Base-by-base conservation (phyloP, 2,888 invertebrate species). In the Troides oblongomaculatus region DNA sequence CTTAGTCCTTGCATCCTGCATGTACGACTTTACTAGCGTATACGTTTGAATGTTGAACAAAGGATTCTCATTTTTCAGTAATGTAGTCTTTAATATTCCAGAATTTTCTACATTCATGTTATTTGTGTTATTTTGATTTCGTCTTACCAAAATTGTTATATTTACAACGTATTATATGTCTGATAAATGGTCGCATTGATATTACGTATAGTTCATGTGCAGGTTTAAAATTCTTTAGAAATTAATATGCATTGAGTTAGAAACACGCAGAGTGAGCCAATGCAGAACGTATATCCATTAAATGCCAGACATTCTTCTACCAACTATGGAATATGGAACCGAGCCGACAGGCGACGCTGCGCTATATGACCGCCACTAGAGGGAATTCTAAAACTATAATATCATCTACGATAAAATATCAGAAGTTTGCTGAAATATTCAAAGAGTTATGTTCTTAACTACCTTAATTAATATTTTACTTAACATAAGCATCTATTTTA, bases 271-370 rank as follows among this genome's bases (percentile, higher is more conserved):
- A 79, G 77, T 76, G 84, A 84, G 83, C 86, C 85, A 84, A 83
- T 86, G 87, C 82, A 80, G 78, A 79, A 77, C 75, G 80, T 75
- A 78, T 73, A 77, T 74, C 72, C 79, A 77, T 81, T 78, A 85
- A 87, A 78, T 84, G 82, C 86, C 85, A 71, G 71, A 74, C 83
- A 86, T 89, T 84, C 88, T 74, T 58, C 75, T 76, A 71, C 76
- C 76, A 78, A 82, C 80, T 82, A 85, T 88, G 87, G 88, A 87
- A 86, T 88, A 87, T 87, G 82, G 79, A 84, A 80, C 80, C 67
- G 46, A 70, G 57, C 79, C 67, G 64, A 61, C 56, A 76, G 70
- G 77, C 80, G 81, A 76, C 80, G 79, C 78, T 75, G 76, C 75
- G 74, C 76, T 80, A 79, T 83, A 77, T 76, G 82, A 81, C 79